Percentiles rank a stretch among this genome's conserved stretches.
These are phyloP conservation scores for Sitobion miscanthi DNA, from an alignment of 1,140 invertebrate species.

Conservation along the genomic window DNA sequence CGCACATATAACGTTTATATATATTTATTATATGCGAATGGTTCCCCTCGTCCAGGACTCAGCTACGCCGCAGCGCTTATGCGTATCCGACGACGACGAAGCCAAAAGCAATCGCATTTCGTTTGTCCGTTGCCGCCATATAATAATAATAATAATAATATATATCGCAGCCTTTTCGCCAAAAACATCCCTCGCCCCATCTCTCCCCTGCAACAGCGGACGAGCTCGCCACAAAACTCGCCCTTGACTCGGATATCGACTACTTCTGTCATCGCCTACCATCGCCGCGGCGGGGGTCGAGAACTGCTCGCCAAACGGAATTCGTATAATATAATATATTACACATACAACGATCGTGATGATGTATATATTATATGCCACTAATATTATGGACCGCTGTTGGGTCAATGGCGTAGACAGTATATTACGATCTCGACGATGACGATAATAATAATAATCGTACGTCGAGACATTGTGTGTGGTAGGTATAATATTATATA, in stretches of 20 bases:
- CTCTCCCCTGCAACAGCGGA: too few relatives aligned
- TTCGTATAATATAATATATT: not conserved
- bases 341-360: not conserved
- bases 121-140: not conserved
- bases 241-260: not conserved
- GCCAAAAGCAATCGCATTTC: slow-evolving; percentile 45
- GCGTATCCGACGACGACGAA: not conserved
- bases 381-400: not conserved
- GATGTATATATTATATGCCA: not conserved
- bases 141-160: not conserved
- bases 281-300: too few relatives aligned
- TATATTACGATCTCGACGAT: not conserved
- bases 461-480: not conserved
- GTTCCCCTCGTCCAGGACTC: not conserved
- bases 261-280: not conserved
- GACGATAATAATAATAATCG: not conserved
- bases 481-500: not conserved
- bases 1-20: not conserved
- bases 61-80: not conserved
- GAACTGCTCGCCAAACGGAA: not conserved
- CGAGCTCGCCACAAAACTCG: not conserved
- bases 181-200: not conserved
- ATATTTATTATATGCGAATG: not conserved
- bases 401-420: not conserved
- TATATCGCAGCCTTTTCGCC: not conserved